Base-by-base conservation (phyloP, 2,113 vertebrate genomes). In the Lota lota region DNA sequence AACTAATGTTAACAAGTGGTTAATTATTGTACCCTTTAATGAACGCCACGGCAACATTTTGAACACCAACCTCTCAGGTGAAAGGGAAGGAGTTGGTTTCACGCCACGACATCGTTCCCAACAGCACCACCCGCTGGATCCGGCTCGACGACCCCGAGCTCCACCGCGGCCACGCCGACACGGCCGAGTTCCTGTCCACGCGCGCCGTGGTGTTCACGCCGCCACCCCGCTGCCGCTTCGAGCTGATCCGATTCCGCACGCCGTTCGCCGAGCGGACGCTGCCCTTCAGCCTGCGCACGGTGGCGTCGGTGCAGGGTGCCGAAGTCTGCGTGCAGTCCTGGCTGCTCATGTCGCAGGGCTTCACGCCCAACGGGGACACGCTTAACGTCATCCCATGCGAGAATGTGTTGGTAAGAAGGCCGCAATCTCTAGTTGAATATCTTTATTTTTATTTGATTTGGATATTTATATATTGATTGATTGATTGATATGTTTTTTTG, bases 301-400 rank as follows among this genome's bases (percentile, higher is more conserved):
- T 90, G 1, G 93, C 93, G 3, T 93, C 88, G 50, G 85, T 96
- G 75, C 89, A 68, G 0, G 95, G 95, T 58, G 95, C 95, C 0
- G 94, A 95, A 79, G 93, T 96, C 78, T 93, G 95, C 70, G 80
- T 96, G n/a, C 95, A 96, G 88, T 96, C 94, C 74, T 96, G 95
- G 95, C 84, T 96, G 66, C 84, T 94, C 77, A 95, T 95, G 95
- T 94, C 95, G 1, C 64, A 92, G 0, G 94, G 94, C 2, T 95
- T 94, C 86, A 94, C 92, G 15, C 93, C 94, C 21, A 96, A 95
- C 79, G 81, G 92, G 1, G 93, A 96, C 72, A 87, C 90, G 50
- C 90, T 96, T 71, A 91, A 89, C 57, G 87, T 93, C 83, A 92
- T 95, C 4, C 95, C 95, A 16, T 96, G 95, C 80, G 95, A 96